These are phyloP conservation scores for Stratiomys singularior DNA, from an alignment of 2,888 invertebrate species.

Conservation along the genomic window DNA sequence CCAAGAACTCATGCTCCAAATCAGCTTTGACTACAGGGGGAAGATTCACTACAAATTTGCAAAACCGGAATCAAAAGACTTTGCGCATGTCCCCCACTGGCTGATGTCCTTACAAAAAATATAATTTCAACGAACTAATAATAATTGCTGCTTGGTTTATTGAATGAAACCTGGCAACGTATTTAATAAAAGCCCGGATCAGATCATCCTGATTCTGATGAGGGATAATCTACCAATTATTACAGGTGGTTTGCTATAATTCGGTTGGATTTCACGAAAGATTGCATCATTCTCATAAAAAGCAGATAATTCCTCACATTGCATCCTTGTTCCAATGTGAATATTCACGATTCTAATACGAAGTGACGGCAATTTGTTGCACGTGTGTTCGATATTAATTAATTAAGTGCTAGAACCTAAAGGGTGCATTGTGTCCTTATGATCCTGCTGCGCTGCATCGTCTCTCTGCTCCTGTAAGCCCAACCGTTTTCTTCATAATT, in stretches of 20 bases:
- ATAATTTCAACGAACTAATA: no score
- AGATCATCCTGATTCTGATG: no score
- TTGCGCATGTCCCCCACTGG: no score
- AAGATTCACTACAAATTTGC: no score
- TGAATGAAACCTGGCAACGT: no score
- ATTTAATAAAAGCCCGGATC: no score
- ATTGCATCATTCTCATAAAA: not conserved
- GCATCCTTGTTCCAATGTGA: not conserved
- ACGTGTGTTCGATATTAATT: constrained; percentile 49
- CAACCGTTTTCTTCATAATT: constrained; percentile 27
- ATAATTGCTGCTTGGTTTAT: no score
- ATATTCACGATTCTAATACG: not conserved
- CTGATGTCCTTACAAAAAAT: no score
- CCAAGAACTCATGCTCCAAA: no score
- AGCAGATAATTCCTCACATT: not conserved
- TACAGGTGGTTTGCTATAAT: constrained; percentile 15
- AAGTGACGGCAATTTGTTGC: constrained; percentile 36
- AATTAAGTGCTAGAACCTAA: constrained; percentile 22
- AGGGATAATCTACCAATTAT: constrained; percentile 39
- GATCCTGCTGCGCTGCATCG: no score
- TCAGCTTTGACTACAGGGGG: no score
- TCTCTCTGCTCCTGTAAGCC: not conserved
- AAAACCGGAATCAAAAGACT: no score
- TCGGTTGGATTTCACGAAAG: not conserved
- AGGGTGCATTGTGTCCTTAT: constrained; percentile 22